Evolutionary conservation across 2,797 vertebrate genomes (phyloP), one percentile per base, ranked within the genome.

Genomic region (Spinus olivaceus): DNA sequence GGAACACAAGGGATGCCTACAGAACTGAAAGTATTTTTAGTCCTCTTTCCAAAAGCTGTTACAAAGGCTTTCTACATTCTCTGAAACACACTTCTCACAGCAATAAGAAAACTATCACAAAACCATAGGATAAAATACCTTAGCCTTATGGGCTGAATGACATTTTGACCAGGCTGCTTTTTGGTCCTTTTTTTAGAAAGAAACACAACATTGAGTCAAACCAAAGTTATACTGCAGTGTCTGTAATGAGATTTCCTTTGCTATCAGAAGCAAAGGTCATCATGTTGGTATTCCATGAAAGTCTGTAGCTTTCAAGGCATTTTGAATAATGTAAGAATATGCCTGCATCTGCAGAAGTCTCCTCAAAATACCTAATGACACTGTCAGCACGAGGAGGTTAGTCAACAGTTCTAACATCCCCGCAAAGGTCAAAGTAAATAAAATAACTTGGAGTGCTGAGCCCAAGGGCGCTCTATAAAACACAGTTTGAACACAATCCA

Each of bases 181-280:
- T 49, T 33, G 17, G 18, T 42, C 37, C n/a, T 27, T n/a, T 66
- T 66, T 73, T 27, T 5, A 67, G 35, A 80, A 78, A 78, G n/a
- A 91, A 93, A 86, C 22, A 27, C 13, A 67, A 33, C 30, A 69
- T 16, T 41, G n/a, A 79, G 23, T 84, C 85, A 94, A 86, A 81
- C 30, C 28, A 54, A 88, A 90, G 57, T 88, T 90, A 79, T 24
- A 73, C 47, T 77, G n/a, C 30, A 63, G 32, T 5, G 5, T 32
- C 83, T 92, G 12, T 90, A 95, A 92, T 73, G 67, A 93, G 56
- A 85, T 84, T 94, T 93, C 33, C 28, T 92, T 53, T 63, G n/a
- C 70, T 90, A 73, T 57, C 47, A 56, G 44, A 95, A 90, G 44
- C 77, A 96, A 95, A 96, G 92, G 90, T 95, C 92, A 88, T 35